phyloP scores from a whole-genome alignment of 2,888 invertebrate genomes.

The Thymelicus acteon region DNA sequence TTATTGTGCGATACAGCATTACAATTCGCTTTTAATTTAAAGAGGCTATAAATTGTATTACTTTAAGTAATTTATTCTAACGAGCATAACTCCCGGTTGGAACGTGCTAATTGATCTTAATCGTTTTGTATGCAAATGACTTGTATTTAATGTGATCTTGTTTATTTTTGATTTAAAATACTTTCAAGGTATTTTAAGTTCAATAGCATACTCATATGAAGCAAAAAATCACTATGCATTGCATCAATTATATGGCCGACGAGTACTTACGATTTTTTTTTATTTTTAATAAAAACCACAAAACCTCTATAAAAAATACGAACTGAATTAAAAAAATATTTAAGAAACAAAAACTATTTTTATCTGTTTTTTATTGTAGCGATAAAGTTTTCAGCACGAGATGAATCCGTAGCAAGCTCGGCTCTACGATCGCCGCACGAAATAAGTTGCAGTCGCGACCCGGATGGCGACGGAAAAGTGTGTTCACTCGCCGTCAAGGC shows the following conservation, averaged over 20 bases:
- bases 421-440: constrained; percentile 51
- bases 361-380: neutral
- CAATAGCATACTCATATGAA: neutral
- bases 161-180: neutral
- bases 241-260: neutral
- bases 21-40: constrained; percentile 61
- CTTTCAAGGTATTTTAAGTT: neutral
- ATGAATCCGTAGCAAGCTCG: constrained; percentile 11
- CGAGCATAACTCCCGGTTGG: constrained; percentile 6
- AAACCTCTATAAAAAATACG: neutral
- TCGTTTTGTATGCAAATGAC: neutral
- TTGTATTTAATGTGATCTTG: neutral
- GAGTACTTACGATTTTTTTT: constrained; percentile 1
- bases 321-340: neutral
- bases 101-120: neutral
- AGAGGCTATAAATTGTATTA: constrained; percentile 50
- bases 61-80: constrained; percentile 28
- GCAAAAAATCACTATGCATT: too few species aligned
- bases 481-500: constrained; percentile 65
- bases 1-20: constrained; percentile 61
- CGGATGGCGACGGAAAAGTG: constrained; percentile 47
- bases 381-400: neutral
- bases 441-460: constrained; percentile 69
- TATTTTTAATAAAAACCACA: neutral
- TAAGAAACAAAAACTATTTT: neutral